Conservation (phyloP, 2,888 invertebrate genomes). For the Erpobdella octoculata region DNA sequence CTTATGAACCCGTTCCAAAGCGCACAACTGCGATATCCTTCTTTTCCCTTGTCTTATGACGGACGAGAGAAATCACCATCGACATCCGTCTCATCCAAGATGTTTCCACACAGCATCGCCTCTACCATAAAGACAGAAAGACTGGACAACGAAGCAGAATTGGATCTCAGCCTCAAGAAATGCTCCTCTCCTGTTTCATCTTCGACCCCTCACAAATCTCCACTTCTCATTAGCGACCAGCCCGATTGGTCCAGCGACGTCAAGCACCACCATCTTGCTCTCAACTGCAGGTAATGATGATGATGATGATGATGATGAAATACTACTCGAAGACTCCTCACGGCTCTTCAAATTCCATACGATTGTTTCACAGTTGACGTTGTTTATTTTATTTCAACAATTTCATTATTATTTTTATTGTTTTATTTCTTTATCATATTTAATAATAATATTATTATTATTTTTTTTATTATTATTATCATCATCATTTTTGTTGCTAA, state of each 20-base stretch:
- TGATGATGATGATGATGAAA: too few species aligned
- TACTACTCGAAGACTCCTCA: too few species aligned
- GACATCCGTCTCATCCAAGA: neutral
- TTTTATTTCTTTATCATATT: too few species aligned
- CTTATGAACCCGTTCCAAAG: neutral
- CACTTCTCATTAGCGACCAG: neutral
- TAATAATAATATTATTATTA: too few species aligned
- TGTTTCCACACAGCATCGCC: neutral
- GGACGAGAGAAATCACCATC: neutral
- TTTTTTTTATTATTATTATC: too few species aligned
- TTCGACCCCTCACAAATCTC: neutral
- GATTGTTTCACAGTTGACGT: too few species aligned
- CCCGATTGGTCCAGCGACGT: slow-evolving; percentile 8
- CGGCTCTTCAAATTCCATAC: too few species aligned
- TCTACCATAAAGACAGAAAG: slow-evolving; percentile 1
- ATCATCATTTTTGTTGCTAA: too few species aligned
- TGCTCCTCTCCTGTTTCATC: neutral
- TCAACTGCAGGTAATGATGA: slow-evolving; percentile 24
- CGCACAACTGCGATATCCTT: neutral
- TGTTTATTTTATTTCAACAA: too few species aligned
- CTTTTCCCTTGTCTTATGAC: neutral
- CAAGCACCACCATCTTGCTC: slow-evolving; percentile 4
- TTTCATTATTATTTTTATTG: too few species aligned
- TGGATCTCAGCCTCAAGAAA: slow-evolving; percentile 18
- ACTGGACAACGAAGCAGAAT: neutral